Evolutionary conservation across 2,113 vertebrate genomes (phyloP).

Genomic region (Zosterops lateralis): DNA sequence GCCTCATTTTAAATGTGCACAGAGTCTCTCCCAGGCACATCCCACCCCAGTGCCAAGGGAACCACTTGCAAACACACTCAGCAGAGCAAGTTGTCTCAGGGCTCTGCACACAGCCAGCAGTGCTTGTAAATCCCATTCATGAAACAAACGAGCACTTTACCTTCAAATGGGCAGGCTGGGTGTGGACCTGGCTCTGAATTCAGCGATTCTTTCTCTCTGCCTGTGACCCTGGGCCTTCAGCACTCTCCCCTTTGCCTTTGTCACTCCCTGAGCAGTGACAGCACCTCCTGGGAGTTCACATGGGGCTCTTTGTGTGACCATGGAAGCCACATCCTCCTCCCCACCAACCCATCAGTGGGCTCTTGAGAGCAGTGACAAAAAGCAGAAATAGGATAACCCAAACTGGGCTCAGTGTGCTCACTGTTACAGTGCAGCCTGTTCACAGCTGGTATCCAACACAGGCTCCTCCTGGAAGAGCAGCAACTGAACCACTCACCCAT

Average conservation of each 20-base stretch:
- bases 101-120: not conserved
- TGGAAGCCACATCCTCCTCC: not conserved
- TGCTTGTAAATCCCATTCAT: not conserved
- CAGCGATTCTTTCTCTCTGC: not conserved
- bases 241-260: not conserved
- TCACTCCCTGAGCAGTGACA: accelerated
- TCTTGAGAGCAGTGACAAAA: not conserved
- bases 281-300: not conserved
- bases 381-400: not conserved
- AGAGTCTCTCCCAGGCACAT: not conserved
- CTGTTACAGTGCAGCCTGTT: not conserved
- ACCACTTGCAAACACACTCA: not conserved
- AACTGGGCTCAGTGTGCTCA: not conserved
- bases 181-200: not conserved
- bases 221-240: not conserved
- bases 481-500: not conserved
- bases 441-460: not conserved
- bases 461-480: not conserved
- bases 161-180: not conserved
- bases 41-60: not conserved
- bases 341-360: too few species aligned
- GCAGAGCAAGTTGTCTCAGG: not conserved
- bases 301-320: accelerated
- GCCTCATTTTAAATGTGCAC: not conserved
- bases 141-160: not conserved